Percentiles rank a stretch among this genome's conserved stretches.
phyloP scores from a whole-genome alignment of 2,888 invertebrate genomes.

The Dicyrtomina minuta region DNA sequence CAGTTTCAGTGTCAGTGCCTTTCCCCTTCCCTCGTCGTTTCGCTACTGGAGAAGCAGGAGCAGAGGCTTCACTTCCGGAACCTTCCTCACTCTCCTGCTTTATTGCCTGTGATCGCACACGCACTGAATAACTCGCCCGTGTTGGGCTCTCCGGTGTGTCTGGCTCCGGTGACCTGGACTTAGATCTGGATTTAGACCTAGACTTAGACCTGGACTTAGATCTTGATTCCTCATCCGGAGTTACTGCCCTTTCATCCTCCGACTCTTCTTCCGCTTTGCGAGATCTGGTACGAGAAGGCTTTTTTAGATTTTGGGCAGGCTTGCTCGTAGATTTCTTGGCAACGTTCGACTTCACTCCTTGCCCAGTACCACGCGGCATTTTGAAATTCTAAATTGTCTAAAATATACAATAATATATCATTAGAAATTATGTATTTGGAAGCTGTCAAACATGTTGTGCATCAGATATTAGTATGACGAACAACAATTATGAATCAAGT shows the following conservation, averaged over 20 bases:
- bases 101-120: not conserved
- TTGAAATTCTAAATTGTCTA: not conserved
- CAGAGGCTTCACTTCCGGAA: not conserved
- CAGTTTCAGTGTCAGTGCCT: too few species aligned
- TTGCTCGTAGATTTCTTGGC: conserved; percentile 16
- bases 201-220: not conserved
- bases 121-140: too few species aligned
- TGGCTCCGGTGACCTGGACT: not conserved
- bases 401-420: too few species aligned
- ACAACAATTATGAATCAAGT: too few species aligned
- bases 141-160: too few species aligned
- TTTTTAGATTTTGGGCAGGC: not conserved
- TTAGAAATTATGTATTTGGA: too few species aligned
- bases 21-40: conserved; percentile 3
- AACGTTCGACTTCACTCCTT: not conserved
- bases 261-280: not conserved
- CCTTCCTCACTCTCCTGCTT: not conserved
- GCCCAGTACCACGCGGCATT: conserved; percentile 11
- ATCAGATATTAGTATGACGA: too few species aligned
- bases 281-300: too few species aligned
- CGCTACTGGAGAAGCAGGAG: too few species aligned
- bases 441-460: too few species aligned
- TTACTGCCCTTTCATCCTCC: not conserved
- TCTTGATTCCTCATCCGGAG: too few species aligned
- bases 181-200: not conserved